A percentile compares a stretch with the other conserved stretches of the same genome.
Conservation (phyloP, 2,888 invertebrate genomes). For the Phanerotoma sp. region DNA sequence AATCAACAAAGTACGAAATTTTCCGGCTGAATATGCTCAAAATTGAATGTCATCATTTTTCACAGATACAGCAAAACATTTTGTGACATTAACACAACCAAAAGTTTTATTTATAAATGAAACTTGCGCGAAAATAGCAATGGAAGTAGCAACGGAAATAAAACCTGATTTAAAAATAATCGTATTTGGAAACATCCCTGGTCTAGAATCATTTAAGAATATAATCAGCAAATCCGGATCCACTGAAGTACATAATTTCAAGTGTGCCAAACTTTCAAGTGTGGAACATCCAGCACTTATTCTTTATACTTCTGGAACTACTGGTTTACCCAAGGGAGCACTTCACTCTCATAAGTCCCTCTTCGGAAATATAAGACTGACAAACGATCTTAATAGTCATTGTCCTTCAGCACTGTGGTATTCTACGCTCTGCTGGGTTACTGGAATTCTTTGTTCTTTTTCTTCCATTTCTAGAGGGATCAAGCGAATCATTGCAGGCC, state of each 20-base stretch:
- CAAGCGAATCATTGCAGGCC: slow-evolving; percentile 29
- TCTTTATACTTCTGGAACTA: slow-evolving; percentile 39
- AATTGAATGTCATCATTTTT: background rate
- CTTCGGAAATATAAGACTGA: slow-evolving; percentile 14
- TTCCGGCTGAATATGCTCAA: too few species aligned
- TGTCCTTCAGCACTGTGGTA: slow-evolving; percentile 31
- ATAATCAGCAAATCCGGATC: slow-evolving; percentile 22
- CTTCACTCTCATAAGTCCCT: slow-evolving; percentile 34
- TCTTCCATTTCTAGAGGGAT: slow-evolving; percentile 18
- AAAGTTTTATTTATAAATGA: slow-evolving; percentile 43
- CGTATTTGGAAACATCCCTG: slow-evolving; percentile 25
- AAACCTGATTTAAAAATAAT: slow-evolving; percentile 28
- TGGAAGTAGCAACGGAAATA: slow-evolving; percentile 22
- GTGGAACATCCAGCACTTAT: slow-evolving; percentile 33
- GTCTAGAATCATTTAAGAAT: slow-evolving; percentile 25
- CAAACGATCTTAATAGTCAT: background rate
- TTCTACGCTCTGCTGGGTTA: slow-evolving; percentile 35
- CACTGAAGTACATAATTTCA: slow-evolving; percentile 25
- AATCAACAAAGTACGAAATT: too few species aligned
- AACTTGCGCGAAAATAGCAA: slow-evolving; percentile 7
- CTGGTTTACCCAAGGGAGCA: slow-evolving; percentile 39
- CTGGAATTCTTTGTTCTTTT: slow-evolving; percentile 30
- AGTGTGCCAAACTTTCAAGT: slow-evolving; percentile 26
- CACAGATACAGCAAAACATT: slow-evolving; percentile 38
- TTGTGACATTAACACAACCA: slow-evolving; percentile 37